Percentiles rank a stretch among this genome's conserved stretches.
phyloP scores from a whole-genome alignment of 2,888 invertebrate species.

The Ennomos fuscantarius region DNA sequence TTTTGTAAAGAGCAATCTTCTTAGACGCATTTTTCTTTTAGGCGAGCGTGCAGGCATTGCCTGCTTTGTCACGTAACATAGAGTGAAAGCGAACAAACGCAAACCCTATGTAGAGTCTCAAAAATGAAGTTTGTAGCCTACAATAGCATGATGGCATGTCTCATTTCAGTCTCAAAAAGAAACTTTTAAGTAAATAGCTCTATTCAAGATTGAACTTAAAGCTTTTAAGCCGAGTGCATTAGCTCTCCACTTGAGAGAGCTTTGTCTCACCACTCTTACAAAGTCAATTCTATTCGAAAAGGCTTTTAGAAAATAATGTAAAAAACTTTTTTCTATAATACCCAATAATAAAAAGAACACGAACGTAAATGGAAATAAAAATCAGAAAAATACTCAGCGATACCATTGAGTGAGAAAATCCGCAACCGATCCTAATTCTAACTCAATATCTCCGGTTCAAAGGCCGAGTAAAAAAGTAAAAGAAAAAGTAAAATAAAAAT shows the following conservation, averaged over 20 bases:
- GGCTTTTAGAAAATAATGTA: constrained; percentile 15
- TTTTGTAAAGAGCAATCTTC: too few species aligned
- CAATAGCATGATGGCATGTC: background rate
- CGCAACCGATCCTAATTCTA: constrained; percentile 26
- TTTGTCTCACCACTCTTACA: constrained; percentile 12
- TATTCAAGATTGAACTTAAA: constrained; percentile 6
- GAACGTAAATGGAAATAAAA: constrained; percentile 20
- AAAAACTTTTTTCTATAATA: constrained; percentile 16
- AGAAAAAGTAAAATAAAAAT: constrained; percentile 24
- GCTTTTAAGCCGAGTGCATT: constrained; percentile 23
- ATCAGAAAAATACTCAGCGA: constrained; percentile 23
- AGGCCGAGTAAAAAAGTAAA: constrained; percentile 17
- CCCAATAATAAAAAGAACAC: constrained; percentile 19
- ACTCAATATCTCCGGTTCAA: constrained; percentile 27
- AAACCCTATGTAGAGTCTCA: too few species aligned
- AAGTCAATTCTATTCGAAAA: constrained; percentile 17
- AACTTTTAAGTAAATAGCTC: constrained; percentile 1
- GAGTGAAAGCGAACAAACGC: too few species aligned
- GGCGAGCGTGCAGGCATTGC: too few species aligned
- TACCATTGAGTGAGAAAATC: constrained; percentile 24
- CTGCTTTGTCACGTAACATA: too few species aligned
- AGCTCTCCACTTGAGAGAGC: constrained; percentile 7
- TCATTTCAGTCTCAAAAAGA: background rate
- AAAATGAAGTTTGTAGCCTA: too few species aligned
- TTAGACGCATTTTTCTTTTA: too few species aligned